Conservation (phyloP, 2,888 invertebrate species). For the Formica aserva region DNA sequence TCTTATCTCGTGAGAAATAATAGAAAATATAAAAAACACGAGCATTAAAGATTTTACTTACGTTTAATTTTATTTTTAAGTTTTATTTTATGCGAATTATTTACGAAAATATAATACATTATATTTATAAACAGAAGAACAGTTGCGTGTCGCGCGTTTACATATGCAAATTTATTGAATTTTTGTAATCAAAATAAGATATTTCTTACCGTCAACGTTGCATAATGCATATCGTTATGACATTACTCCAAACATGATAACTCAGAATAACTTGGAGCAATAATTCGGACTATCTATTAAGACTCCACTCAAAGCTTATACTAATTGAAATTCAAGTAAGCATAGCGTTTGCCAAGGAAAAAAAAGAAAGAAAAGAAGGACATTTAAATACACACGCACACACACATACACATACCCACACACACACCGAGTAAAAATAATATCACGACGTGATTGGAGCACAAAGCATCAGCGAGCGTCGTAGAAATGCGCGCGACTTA, state of each 20-base stretch:
- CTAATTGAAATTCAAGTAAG: not conserved
- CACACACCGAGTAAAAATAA: not conserved
- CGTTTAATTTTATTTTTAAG: not conserved
- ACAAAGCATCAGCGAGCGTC: constrained; percentile 17
- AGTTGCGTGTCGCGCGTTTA: not conserved
- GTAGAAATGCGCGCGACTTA: constrained; percentile 17
- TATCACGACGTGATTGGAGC: constrained; percentile 20
- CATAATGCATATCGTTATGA: constrained; percentile 9
- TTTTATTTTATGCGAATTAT: not conserved
- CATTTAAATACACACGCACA: not conserved
- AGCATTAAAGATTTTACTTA: not conserved
- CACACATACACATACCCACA: too few relatives aligned
- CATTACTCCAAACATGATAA: not conserved
- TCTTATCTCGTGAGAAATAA: not conserved
- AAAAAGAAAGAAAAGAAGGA: not conserved
- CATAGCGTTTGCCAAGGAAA: not conserved
- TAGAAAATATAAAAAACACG: not conserved
- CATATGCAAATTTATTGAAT: not conserved
- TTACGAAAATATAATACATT: not conserved
- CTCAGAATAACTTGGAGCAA: not conserved
- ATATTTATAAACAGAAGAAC: not conserved
- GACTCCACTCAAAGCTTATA: not conserved
- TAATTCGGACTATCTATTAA: not conserved
- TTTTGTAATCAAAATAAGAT: not conserved
- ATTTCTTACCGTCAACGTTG: not conserved